phyloP scores from a whole-genome alignment of 2,113 vertebrate species.

The Chlorodrepanis virens region DNA sequence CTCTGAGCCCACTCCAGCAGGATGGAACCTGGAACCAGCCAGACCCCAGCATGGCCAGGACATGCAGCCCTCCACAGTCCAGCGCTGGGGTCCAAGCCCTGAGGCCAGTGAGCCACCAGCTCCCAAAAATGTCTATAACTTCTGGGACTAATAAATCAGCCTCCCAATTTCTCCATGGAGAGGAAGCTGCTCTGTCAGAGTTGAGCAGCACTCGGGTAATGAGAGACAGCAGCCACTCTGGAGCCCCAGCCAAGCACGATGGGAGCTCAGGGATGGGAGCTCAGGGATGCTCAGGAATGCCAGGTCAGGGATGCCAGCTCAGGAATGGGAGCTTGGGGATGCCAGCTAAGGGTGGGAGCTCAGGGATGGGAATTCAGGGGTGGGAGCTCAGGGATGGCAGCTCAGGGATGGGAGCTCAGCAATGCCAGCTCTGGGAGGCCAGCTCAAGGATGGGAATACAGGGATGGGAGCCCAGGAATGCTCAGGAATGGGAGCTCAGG shows the following conservation, averaged over 20 bases:
- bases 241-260: no score
- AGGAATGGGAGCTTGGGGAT: neutral
- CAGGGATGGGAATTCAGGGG: neutral
- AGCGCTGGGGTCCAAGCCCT: neutral
- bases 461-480: neutral
- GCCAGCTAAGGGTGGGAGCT: neutral
- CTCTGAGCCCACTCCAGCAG: no score
- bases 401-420: no score
- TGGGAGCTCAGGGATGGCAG: neutral
- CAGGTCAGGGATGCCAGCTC: neutral
- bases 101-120: neutral
- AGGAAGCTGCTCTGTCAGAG: neutral
- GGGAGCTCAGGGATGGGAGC: no score
- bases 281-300: neutral
- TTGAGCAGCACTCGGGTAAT: accelerated
- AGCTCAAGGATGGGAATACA: no score
- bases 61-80: neutral
- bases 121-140: neutral
- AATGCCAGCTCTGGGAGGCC: accelerated
- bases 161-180: accelerated
- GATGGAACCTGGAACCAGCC: neutral
- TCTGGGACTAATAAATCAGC: neutral
- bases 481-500: neutral
- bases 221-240: neutral
- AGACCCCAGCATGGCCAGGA: accelerated